Conservation (phyloP, 2,113 vertebrate genomes). For the Prunella fulvescens region DNA sequence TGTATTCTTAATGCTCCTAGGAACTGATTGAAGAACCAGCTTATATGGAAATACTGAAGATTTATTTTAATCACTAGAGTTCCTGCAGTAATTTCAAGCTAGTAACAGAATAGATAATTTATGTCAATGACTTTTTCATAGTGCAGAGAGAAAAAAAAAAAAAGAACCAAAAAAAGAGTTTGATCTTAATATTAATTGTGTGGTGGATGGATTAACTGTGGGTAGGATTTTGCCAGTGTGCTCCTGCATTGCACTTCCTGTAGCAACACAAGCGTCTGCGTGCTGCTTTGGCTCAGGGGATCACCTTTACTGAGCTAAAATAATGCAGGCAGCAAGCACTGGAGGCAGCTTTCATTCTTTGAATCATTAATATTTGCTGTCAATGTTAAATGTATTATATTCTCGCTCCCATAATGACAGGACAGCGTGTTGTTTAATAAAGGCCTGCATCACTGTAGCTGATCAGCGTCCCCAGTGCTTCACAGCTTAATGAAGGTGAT, state of each 20-base stretch:
- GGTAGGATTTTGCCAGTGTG: slow-evolving; percentile 13
- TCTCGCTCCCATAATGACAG: slow-evolving; percentile 51
- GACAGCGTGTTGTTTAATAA: slow-evolving; percentile 63
- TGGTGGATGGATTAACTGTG: slow-evolving; percentile 39
- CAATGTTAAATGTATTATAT: slow-evolving; percentile 54
- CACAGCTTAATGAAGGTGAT: slow-evolving; percentile 75
- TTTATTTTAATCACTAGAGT: slow-evolving; percentile 67
- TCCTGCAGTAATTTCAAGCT: slow-evolving; percentile 63
- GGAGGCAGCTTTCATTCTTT: slow-evolving; percentile 64
- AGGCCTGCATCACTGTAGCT: slow-evolving; percentile 60
- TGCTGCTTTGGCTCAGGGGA: slow-evolving; percentile 29
- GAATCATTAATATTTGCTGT: slow-evolving; percentile 69
- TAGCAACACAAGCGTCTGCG: neutral
- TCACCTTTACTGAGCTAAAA: slow-evolving; percentile 51
- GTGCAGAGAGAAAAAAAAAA: neutral
- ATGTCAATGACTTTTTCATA: slow-evolving; percentile 26
- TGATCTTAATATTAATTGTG: slow-evolving; percentile 31
- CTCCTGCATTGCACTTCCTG: slow-evolving; percentile 1
- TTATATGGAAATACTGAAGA: slow-evolving; percentile 67
- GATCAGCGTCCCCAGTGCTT: slow-evolving; percentile 58
- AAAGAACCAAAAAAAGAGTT: neutral
- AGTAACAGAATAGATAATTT: slow-evolving; percentile 26
- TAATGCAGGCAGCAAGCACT: slow-evolving; percentile 37
- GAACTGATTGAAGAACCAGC: slow-evolving; percentile 64
- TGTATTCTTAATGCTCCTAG: slow-evolving; percentile 66